phyloP scores from a whole-genome alignment of 2,113 vertebrate genomes.

The Nyctereutes procyonoides region DNA sequence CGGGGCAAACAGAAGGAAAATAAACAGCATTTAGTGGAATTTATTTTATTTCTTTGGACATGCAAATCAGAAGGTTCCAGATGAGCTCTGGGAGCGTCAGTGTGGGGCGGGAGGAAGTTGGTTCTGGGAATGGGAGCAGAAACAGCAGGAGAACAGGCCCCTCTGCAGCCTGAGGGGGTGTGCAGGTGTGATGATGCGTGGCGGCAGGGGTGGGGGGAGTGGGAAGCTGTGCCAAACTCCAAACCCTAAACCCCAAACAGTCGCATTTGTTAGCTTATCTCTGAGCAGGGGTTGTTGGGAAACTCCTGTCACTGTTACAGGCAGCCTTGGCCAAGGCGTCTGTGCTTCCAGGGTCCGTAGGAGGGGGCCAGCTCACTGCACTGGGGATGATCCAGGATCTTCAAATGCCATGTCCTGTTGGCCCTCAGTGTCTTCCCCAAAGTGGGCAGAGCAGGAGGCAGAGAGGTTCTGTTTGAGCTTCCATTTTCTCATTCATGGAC shows the following conservation, averaged over 20 bases:
- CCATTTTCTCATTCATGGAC: not conserved
- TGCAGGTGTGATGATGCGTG: accelerated
- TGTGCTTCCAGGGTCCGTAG: not conserved
- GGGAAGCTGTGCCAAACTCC: not conserved
- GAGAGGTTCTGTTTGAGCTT: not conserved
- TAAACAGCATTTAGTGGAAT: constrained; percentile 68
- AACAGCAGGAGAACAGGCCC: not conserved
- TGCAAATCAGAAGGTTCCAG: constrained; percentile 71
- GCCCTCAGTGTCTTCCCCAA: not conserved
- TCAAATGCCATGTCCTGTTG: not conserved
- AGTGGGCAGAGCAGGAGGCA: not conserved
- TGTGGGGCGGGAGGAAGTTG: not conserved
- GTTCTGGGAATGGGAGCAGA: not conserved
- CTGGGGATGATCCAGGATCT: not conserved
- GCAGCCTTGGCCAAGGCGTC: accelerated
- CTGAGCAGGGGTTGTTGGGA: not conserved
- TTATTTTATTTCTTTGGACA: constrained; percentile 75
- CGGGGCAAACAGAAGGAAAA: constrained; percentile 69
- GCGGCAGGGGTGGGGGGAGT: accelerated
- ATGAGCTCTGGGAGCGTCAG: constrained; percentile 5
- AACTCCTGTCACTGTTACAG: not conserved
- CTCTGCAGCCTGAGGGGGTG: not conserved
- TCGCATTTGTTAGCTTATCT: not conserved
- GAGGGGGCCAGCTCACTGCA: not conserved
- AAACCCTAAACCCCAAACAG: not conserved